Evolutionary conservation across 2,113 vertebrate genomes (phyloP).

Genomic region (Seriola aureovittata): DNA sequence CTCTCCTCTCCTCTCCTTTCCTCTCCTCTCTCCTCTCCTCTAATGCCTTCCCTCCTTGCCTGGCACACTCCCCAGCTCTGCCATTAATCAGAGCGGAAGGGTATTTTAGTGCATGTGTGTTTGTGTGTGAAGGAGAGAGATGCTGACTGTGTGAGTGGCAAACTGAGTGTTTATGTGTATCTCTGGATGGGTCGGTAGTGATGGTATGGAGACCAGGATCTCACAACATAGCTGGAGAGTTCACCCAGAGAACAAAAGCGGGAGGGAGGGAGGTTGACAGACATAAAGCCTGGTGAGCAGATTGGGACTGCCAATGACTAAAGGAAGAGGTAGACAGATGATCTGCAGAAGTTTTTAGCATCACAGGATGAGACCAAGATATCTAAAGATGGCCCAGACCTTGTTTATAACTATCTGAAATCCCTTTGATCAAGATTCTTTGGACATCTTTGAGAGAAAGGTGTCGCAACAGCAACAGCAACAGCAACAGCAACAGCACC

Average conservation of each 20-base stretch:
- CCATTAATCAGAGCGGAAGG: slow-evolving; percentile 84
- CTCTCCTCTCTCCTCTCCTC: slow-evolving; percentile 38
- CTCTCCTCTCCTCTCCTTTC: slow-evolving; percentile 54
- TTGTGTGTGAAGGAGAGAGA: slow-evolving; percentile 51
- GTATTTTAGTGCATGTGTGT: slow-evolving; percentile 68
- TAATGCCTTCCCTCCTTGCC: slow-evolving; percentile 67
- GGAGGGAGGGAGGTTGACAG: slow-evolving; percentile 79
- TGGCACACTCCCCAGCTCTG: slow-evolving; percentile 83
- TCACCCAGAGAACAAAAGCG: slow-evolving; percentile 85
- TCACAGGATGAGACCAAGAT: slow-evolving; percentile 41
- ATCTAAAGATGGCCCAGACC: slow-evolving; percentile 43
- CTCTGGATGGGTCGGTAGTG: slow-evolving; percentile 71
- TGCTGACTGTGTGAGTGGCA: slow-evolving; percentile 62
- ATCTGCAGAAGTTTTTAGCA: slow-evolving; percentile 59
- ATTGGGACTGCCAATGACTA: slow-evolving; percentile 78
- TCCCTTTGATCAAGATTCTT: slow-evolving; percentile 5
- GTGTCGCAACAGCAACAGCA: slow-evolving; percentile 20
- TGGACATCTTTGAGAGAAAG: slow-evolving; percentile 7
- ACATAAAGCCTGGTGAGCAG: slow-evolving; percentile 83
- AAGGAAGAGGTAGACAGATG: slow-evolving; percentile 65
- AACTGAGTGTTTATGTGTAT: slow-evolving; percentile 64
- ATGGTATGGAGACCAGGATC: slow-evolving; percentile 85
- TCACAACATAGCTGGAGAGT: slow-evolving; percentile 85
- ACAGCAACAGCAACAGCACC: slow-evolving; percentile 35
- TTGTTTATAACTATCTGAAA: slow-evolving; percentile 31